Base-by-base conservation (phyloP, 2,113 vertebrate genomes). In the Tautogolabrus adspersus region DNA sequence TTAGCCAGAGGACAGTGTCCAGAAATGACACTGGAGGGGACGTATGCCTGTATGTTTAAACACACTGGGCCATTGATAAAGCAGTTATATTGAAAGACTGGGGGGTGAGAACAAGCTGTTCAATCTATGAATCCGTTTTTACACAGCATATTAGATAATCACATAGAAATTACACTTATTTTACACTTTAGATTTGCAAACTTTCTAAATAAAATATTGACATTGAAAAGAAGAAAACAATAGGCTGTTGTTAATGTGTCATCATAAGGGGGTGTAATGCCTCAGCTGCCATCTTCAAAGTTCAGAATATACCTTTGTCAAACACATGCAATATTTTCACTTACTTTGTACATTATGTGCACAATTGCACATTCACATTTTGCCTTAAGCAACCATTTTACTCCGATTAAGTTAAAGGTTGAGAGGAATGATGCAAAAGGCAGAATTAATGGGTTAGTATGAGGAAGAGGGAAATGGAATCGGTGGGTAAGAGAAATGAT, bases 401-500 rank as follows among this genome's bases (percentile, higher is more conserved):
- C 44, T 21, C 8, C 16, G 72, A 79, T 70, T 44, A 23, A 46
- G 46, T 55, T 18, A 79, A 30, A 70, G 64, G 52, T 21, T 49
- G 37, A n/a, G 60, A 10, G 8, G 30, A 19, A 54, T 46, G 65
- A 58, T 44, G n/a, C 22, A 15, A 70, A 23, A 66, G 68, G 22
- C 30, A 72, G 64, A 64, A 75, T 67, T 42, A 72, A 69, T 73
- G 46, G 38, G 16, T 57, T 80, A 30, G 42, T 47, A 40, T 42
- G 26, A 8, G n/a, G 47, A 47, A 37, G 56, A 19, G 19, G 37
- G 52, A 15, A 22, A 82, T 75, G 46, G 47, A 63, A 67, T 9
- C 40, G 26, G 40, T 40, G 44, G 59, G 46, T 23, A 40, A 79
- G 55, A 5, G 38, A 57, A 56, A 57, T 69, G 30, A 75, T 75